These are phyloP conservation scores for Stegana nigrithorax DNA, from an alignment of 2,888 invertebrate genomes.

Conservation along the genomic window DNA sequence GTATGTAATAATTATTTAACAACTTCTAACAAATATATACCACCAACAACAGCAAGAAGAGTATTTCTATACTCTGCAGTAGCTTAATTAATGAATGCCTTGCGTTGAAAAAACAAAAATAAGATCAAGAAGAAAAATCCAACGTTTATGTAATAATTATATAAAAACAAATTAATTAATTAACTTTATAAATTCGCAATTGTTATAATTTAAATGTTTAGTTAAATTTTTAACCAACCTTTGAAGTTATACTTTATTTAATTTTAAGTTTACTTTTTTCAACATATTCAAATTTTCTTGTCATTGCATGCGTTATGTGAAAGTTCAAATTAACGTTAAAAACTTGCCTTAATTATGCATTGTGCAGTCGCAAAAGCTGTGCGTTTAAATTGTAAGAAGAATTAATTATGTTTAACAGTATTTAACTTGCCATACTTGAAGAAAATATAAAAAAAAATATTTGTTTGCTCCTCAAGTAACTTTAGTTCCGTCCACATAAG, in stretches of 20 bases:
- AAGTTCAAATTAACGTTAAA: not conserved
- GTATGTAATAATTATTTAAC: slow-evolving; percentile 40
- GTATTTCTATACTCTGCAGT: slow-evolving; percentile 63
- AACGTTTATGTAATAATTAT: no score
- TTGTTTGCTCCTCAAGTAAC: slow-evolving; percentile 3
- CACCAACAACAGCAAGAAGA: slow-evolving; percentile 56
- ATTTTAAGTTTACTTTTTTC: not conserved
- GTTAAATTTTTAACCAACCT: not conserved
- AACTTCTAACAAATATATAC: slow-evolving; percentile 27
- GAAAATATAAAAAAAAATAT: not conserved
- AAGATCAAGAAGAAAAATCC: no score
- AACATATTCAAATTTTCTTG: not conserved
- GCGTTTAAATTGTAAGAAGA: not conserved
- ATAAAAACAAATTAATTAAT: slow-evolving; percentile 11
- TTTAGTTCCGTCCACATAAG: slow-evolving; percentile 9
- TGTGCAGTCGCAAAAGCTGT: not conserved
- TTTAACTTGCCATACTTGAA: slow-evolving; percentile 15
- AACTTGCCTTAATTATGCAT: not conserved
- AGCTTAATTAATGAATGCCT: slow-evolving; percentile 37
- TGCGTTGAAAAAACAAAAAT: slow-evolving; percentile 11
- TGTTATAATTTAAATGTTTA: slow-evolving; percentile 11
- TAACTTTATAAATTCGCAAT: slow-evolving; percentile 8
- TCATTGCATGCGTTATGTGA: slow-evolving; percentile 1
- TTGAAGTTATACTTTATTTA: not conserved
- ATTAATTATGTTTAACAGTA: slow-evolving; percentile 6